Base-by-base conservation (phyloP, 2,113 vertebrate genomes). In the Nesoenas mayeri region DNA sequence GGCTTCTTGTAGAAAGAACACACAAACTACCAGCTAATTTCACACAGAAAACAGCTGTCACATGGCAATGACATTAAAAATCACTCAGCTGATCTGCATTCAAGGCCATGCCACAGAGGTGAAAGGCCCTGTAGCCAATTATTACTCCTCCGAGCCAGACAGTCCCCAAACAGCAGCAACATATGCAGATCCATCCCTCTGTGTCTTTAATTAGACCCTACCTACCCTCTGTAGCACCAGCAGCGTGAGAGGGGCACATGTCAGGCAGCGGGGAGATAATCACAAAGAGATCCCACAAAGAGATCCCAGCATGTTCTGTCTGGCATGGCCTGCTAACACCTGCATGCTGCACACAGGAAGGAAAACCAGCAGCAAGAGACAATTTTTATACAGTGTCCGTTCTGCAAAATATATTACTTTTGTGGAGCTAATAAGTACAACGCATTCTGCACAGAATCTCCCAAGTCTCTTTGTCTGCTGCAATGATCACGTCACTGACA, bases 111-210 rank as follows among this genome's bases (percentile, higher is more conserved):
- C 70, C 92, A 89, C 0, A 56, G 85, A 91, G 95, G 96, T 96
- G 93, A 96, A 96, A 96, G 95, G 96, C 65, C 93, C 80, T 95
- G 88, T 67, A 85, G 95, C 75, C 89, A 96, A 94, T 95, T 96
- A 96, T 95, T 91, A 81, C 95, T 95, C 83, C 92, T 94, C 80
- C 0, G 15, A 87, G 93, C 62, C 88, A 96, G 85, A 67, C 75
- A 72, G 89, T 93, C 93, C 89, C 96, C 83, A 96, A 90, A 95
- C 94, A 97, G 85, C 71, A 88, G 77, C 92, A 94, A 29, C 87
- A 93, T 83, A 91, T 91, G 84, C 92, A 94, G 88, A 89, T 75
- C 85, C 88, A 81, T 72, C 88, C 70, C n/a, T 87, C 54, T 54
- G 84, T 65, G 66, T 54, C 84, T 72, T 91, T 96, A 96, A 96